Evolutionary conservation across 2,797 vertebrate genomes (phyloP).

Genomic region (Rostrhamus sociabilis): DNA sequence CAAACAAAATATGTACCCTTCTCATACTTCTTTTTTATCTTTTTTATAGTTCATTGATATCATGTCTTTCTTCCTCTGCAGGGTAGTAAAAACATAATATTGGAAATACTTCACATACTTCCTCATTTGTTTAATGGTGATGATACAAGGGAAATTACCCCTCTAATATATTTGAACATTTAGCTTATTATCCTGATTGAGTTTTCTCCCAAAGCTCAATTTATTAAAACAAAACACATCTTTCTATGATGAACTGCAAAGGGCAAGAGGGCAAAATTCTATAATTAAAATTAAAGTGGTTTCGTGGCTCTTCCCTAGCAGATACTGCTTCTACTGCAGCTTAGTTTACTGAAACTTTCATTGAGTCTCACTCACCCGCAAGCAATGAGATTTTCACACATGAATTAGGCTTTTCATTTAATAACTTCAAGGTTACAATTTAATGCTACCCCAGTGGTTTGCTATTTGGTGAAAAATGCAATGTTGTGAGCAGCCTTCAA

Average conservation of each 20-base stretch:
- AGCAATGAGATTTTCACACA: constrained; percentile 67
- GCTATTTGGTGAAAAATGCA: background rate
- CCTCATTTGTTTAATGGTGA: constrained; percentile 62
- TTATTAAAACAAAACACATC: constrained; percentile 72
- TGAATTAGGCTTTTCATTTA: constrained; percentile 62
- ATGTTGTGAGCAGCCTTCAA: background rate
- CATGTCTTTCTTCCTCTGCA: constrained; percentile 15
- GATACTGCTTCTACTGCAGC: constrained; percentile 14
- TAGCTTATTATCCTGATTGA: constrained; percentile 61
- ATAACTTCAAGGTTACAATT: constrained; percentile 31
- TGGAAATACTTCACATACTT: constrained; percentile 40
- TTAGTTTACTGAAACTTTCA: constrained; percentile 54
- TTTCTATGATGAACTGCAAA: constrained; percentile 58
- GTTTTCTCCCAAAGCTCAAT: constrained; percentile 51
- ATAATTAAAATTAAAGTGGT: constrained; percentile 55
- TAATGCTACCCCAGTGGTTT: background rate
- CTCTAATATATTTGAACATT: constrained; percentile 60
- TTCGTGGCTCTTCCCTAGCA: background rate
- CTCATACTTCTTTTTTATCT: background rate
- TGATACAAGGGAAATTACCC: constrained; percentile 59
- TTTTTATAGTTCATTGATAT: constrained; percentile 43
- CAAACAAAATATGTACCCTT: background rate
- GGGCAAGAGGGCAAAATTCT: constrained; percentile 36
- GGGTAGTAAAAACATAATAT: constrained; percentile 41
- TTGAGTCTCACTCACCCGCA: constrained; percentile 51